Evolutionary conservation across 1,140 invertebrate genomes (phyloP).

Genomic region (Bicyclus anynana): DNA sequence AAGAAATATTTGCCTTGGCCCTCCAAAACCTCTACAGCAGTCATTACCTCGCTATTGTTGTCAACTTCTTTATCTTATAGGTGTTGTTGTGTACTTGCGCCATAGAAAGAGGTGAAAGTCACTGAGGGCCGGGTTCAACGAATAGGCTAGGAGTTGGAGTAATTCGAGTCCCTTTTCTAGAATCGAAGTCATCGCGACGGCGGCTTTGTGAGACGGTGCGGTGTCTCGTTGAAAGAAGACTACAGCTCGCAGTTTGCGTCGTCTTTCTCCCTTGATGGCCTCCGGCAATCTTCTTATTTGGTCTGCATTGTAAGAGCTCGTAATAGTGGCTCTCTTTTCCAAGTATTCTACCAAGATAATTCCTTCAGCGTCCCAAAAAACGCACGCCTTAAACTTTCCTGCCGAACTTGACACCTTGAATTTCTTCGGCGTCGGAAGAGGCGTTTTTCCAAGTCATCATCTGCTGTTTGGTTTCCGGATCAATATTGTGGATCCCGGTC

Average conservation of each 20-base stretch:
- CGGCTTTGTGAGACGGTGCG: slow-evolving; percentile 5
- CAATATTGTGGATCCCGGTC: slow-evolving; percentile 14
- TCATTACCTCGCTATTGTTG: slow-evolving; percentile 25
- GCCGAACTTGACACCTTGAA: slow-evolving; percentile 17
- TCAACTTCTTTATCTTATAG: slow-evolving; percentile 23
- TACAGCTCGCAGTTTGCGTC: slow-evolving; percentile 12
- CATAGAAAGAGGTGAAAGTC: slow-evolving; percentile 27
- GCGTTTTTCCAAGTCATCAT: slow-evolving; percentile 14
- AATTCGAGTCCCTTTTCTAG: slow-evolving; percentile 2
- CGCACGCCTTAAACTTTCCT: slow-evolving; percentile 15
- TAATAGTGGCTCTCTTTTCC: slow-evolving; percentile 11
- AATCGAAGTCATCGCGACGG: slow-evolving; percentile 5
- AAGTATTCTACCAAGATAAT: slow-evolving; percentile 20
- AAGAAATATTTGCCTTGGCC: slow-evolving; percentile 17
- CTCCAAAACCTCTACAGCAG: slow-evolving; percentile 20
- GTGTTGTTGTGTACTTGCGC: slow-evolving; percentile 28
- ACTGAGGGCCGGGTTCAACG: slow-evolving; percentile 15
- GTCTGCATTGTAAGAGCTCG: slow-evolving; percentile 8
- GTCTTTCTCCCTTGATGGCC: slow-evolving; percentile 13
- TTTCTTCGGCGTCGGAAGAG: slow-evolving; percentile 13
- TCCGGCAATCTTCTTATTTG: slow-evolving; percentile 1
- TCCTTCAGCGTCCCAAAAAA: slow-evolving; percentile 19
- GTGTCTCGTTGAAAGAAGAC: slow-evolving; percentile 14
- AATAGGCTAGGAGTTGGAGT: slow-evolving; percentile 14
- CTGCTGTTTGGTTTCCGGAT: slow-evolving; percentile 17